phyloP scores from a whole-genome alignment of 2,113 vertebrate genomes.

The Corynorhinus townsendii region DNA sequence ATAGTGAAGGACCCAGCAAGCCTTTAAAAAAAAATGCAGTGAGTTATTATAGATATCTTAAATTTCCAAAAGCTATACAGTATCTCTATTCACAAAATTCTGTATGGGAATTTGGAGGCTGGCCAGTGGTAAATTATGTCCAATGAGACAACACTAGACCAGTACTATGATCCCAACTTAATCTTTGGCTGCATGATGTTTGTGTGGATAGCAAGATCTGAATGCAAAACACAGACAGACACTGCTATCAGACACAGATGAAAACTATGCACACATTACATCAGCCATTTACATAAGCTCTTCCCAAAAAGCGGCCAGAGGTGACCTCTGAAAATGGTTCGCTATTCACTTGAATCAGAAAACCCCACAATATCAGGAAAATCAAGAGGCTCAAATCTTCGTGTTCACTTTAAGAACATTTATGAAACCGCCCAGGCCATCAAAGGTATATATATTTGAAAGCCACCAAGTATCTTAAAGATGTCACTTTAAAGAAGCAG shows the following conservation, averaged over 20 bases:
- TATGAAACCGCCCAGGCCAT: too few species aligned
- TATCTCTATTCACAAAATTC: neutral
- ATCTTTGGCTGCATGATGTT: conserved; percentile 78
- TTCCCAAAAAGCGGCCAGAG: too few species aligned
- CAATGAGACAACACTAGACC: conserved; percentile 79
- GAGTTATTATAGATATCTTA: conserved; percentile 12
- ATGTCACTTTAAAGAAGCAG: too few species aligned
- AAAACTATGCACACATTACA: conserved; percentile 79
- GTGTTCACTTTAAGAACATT: too few species aligned
- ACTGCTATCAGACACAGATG: conserved; percentile 81
- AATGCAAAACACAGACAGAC: conserved; percentile 80
- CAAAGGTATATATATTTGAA: too few species aligned
- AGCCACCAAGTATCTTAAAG: too few species aligned
- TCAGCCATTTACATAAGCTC: conserved; percentile 68
- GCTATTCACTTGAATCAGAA: too few species aligned
- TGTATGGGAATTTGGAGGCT: conserved; percentile 82
- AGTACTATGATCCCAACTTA: conserved; percentile 86
- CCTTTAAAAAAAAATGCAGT: conserved; percentile 77
- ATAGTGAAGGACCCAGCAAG: conserved; percentile 99
- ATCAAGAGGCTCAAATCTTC: too few species aligned
- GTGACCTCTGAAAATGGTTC: too few species aligned
- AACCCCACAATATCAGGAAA: too few species aligned
- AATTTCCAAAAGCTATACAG: neutral
- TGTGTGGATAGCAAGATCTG: conserved; percentile 77
- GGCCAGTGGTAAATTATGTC: conserved; percentile 77